Base-by-base conservation (phyloP, 2,113 vertebrate species). In the Mastomys coucha region DNA sequence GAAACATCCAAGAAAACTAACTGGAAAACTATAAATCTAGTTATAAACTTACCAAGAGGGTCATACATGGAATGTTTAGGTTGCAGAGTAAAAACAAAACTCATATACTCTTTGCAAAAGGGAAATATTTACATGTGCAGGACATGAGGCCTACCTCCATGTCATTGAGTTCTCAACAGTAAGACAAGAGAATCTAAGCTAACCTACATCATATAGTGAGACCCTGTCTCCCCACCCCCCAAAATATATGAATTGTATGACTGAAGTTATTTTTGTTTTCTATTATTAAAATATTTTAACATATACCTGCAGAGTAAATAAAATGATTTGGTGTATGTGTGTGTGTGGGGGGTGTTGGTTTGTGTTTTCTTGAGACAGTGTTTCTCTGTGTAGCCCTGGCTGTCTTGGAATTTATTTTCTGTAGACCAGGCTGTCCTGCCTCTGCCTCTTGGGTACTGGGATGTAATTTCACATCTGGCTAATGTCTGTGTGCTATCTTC, bases 271-370 rank as follows among this genome's bases (percentile, higher is more conserved):
- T 95, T 26, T 63, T 84, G n/a, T 88, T 31, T 78, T 95, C 22
- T 91, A 28, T 60, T 82, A 69, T 89, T 92, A 65, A 89, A 81
- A 82, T 93, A 88, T 84, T 69, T 92, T 93, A 73, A 81, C 72
- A 90, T n/a, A 69, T 93, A 17, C 28, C 24, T 96, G 0, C 11
- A 69, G 11, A 77, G 1, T 95, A 91, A 75, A n/a, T 42, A 42
- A 75, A 42, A 20, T n/a, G 36, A 33, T 67, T 69, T 70, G 67
- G 31, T 17, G n/a, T n/a, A n/a, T n/a, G n/a, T n/a, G n/a, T n/a
- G n/a, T n/a, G 16, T 20, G 16, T 8, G 8, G n/a, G 3, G 31
- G 72, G 1, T n/a, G 36, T 24, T 75, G 19, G 20, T 24, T 75
- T 42, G 72, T 20, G 70, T 24, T 75, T 75, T 75, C 20, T 11